Base-by-base conservation (phyloP, 1,140 invertebrate species). In the Ylistrum balloti region DNA sequence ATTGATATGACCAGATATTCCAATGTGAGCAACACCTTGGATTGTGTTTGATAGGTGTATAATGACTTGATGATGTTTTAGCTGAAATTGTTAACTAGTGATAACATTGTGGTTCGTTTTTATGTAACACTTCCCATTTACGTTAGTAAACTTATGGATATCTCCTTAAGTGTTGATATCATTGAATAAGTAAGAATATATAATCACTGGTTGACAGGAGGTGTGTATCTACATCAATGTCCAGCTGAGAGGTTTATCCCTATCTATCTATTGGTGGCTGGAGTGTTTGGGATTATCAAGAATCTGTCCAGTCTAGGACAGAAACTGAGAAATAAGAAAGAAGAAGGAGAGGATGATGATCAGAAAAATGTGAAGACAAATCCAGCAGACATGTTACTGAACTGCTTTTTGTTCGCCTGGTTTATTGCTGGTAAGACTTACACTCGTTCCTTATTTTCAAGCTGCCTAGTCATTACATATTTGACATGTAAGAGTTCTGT, bases 261-360 rank as follows among this genome's bases (percentile, higher is more conserved):
- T 0, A 97, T 98, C 20, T 98, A 98, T 95, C 97, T 98, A 97
- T 97, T 98, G 48, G 98, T 98, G 15, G 98, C 98, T 0, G 98
- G 98, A 0, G 97, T 96, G 11, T 97, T 98, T 33, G 98, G 98
- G 0, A 97, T 97, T 0, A 96, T 98, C 0, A 97, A 98, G 92
- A 97, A 98, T 96, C 96, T 97, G 15, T 97, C 97, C 35, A 97
- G 97, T 94, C 95, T 97, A n/a, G 97, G 96, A 17, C 95, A 96
- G 35, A 95, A 97, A 92, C 96, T 97, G 35, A 93, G 91, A 17
- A 96, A 96, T 92, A 95, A 96, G 88, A 96, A 96, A 89, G 97
- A 97, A 88, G 97, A 97, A 92, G 95, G 96, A 32, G 33, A 48
- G 33, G 86, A 87, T 96, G 97, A 95, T 96, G 96, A 94, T 93